Evolutionary conservation across 2,797 vertebrate genomes (phyloP), one percentile per base, ranked within the genome.

Genomic region (Chelon auratus): DNA sequence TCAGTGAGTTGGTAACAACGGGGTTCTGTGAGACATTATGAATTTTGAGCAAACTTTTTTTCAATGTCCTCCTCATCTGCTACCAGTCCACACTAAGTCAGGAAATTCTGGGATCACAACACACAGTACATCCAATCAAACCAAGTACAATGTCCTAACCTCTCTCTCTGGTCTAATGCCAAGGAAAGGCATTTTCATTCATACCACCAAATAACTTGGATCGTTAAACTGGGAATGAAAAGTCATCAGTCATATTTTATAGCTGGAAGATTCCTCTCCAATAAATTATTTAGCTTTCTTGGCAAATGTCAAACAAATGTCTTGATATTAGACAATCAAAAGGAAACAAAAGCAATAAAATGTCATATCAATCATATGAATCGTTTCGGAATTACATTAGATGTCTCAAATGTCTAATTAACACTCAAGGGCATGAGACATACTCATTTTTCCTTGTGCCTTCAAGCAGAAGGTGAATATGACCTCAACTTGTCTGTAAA

Each of bases 211-310:
- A 24, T 73, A 75, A 80, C 26, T 18, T 68, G 30, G 62, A 78
- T 79, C 36, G n/a, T 72, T 75, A 62, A 52, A 40, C 30, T 40
- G 22, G 15, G 47, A 51, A 75, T 77, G 15, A 65, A 70, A 62
- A 75, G 72, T 67, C 10, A 80, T 62, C 37, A 52, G 6, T 84
- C 62, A 58, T 42, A 70, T 83, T 79, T 78, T 47, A 62, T 62
- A 48, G 65, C 51, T 59, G 47, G 2, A 22, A 26, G 17, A 55
- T 55, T 72, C 47, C 24, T 55, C 17, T 77, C 11, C 45, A 26
- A 60, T 70, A 17, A 69, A 69, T 82, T 4, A 52, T 62, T 70
- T 22, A 17, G 36, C 4, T 57, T 50, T 56, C 57, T 52, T 61
- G 24, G 59, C 50, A 66, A 48, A 66, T 54, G 20, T 48, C 3